Conservation (phyloP, 1,140 invertebrate genomes). For the Agrypnia vestita region DNA sequence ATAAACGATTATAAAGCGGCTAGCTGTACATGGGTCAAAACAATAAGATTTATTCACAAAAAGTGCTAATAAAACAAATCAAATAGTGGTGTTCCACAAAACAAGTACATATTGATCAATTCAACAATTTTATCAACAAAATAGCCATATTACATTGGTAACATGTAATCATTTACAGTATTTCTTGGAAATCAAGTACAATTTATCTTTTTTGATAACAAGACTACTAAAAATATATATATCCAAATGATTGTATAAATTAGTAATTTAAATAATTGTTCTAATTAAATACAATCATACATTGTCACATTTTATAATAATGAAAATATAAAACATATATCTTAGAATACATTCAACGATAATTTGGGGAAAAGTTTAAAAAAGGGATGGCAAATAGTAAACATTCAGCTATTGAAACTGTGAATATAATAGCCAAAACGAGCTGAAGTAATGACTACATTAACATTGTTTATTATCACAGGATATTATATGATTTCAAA, state of each 20-base stretch:
- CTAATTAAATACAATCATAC: constrained; percentile 8
- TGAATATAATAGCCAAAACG: too few relatives aligned
- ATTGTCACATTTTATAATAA: constrained; percentile 3
- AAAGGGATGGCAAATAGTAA: too few relatives aligned
- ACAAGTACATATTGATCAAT: constrained; percentile 6
- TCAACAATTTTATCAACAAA: not conserved
- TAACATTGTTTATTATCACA: not conserved
- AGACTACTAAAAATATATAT: not conserved
- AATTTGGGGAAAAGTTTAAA: too few relatives aligned
- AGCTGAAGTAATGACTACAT: not conserved
- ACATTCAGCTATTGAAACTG: too few relatives aligned
- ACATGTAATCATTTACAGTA: constrained; percentile 23
- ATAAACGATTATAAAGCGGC: too few relatives aligned
- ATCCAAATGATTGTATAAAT: not conserved
- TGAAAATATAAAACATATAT: not conserved
- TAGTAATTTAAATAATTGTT: constrained; percentile 26
- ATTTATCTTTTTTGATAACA: not conserved
- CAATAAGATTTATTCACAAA: too few relatives aligned
- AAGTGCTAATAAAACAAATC: too few relatives aligned
- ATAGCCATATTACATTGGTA: constrained; percentile 35
- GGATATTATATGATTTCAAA: constrained; percentile 1
- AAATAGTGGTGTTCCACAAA: constrained; percentile 2
- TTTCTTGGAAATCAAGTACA: constrained; percentile 19
- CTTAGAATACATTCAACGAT: too few relatives aligned
- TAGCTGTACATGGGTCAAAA: too few relatives aligned